These are phyloP conservation scores for Daubentonia madagascariensis DNA, from an alignment of 2,113 vertebrate genomes.

Conservation along the genomic window DNA sequence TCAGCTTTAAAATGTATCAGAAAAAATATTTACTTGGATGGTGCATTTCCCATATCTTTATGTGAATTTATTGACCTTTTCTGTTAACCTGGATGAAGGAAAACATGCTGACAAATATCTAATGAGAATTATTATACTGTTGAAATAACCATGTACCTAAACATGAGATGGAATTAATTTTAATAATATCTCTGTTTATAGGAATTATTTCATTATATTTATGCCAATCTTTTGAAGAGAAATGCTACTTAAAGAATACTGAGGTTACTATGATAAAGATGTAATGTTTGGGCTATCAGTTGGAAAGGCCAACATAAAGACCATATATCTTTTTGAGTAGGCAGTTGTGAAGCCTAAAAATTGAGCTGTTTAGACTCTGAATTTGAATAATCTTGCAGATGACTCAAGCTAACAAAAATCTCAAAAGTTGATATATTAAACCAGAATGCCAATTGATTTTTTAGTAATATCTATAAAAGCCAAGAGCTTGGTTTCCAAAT, in stretches of 20 bases:
- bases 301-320: background rate
- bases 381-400: background rate
- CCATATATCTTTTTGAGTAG: background rate
- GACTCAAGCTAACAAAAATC: background rate
- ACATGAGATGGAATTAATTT: background rate
- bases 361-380: background rate
- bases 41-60: background rate
- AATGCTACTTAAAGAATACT: background rate
- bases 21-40: background rate
- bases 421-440: background rate
- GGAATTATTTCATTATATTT: background rate
- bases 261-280: background rate
- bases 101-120: background rate
- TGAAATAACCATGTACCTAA: background rate
- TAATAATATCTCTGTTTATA: background rate
- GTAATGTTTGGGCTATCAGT: background rate
- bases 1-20: background rate
- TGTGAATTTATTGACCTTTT: background rate
- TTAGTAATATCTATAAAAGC: background rate
- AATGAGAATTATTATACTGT: background rate
- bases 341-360: background rate
- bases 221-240: background rate
- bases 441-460: background rate
- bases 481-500: background rate
- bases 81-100: background rate